Evolutionary conservation across 2,797 vertebrate genomes (phyloP).

Genomic region (Anolis apletophallus): DNA sequence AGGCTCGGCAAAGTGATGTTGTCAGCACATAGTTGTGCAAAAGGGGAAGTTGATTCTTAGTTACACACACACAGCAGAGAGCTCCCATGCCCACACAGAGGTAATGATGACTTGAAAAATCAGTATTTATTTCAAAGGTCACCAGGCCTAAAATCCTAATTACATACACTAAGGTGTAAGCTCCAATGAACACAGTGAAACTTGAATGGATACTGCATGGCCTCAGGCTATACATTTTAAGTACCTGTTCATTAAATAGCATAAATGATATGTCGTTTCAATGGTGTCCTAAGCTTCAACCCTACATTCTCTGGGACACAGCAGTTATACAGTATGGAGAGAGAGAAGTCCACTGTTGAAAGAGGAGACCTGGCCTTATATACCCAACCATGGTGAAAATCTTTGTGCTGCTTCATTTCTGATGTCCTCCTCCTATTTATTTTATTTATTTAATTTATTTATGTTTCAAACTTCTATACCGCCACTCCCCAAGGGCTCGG

Average conservation of each 20-base stretch:
- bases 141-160: not conserved
- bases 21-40: constrained; percentile 86
- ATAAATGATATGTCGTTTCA: not conserved
- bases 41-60: constrained; percentile 69
- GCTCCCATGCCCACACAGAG: constrained; percentile 5
- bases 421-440: too few relatives aligned
- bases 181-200: not conserved
- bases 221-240: not conserved
- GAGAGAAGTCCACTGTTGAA: not conserved
- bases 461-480: too few relatives aligned
- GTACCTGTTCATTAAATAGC: not conserved
- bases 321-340: not conserved
- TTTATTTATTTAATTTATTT: too few relatives aligned
- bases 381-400: not conserved
- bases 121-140: constrained; percentile 52
- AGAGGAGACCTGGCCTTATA: not conserved
- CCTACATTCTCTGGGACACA: not conserved
- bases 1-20: constrained; percentile 91
- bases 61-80: constrained; percentile 23
- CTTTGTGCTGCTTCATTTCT: not conserved
- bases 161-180: not conserved
- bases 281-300: not conserved
- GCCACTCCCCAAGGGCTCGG: too few relatives aligned
- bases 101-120: constrained; percentile 32
- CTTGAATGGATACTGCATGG: not conserved